phyloP scores from a whole-genome alignment of 30 jellyfish, hydroid and myxozoan genomes.

The Chrysaora quinquecirrha region DNA sequence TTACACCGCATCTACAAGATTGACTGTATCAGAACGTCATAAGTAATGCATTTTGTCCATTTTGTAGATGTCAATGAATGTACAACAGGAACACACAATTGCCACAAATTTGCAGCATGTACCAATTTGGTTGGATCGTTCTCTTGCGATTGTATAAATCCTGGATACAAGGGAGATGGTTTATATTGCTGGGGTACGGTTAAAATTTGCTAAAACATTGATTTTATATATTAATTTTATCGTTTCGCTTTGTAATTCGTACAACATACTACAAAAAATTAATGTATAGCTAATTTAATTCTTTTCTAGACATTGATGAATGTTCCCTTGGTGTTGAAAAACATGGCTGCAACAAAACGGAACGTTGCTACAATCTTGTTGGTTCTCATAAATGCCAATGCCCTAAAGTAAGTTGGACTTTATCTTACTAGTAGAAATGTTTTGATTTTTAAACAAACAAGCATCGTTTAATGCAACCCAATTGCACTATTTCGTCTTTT shows the following conservation, averaged over 20 bases:
- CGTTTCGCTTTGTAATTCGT: no score
- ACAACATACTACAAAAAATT: no score
- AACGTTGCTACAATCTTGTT: slow-evolving; percentile 67
- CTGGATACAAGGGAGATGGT: slow-evolving; percentile 63
- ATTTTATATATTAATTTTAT: no score
- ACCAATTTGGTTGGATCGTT: slow-evolving; percentile 41
- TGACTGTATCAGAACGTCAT: no score
- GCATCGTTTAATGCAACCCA: no score
- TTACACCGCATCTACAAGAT: no score
- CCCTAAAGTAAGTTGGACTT: slow-evolving; percentile 34
- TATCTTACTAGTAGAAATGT: no score
- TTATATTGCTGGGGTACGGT: slow-evolving; percentile 50
- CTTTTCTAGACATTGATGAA: slow-evolving; percentile 52
- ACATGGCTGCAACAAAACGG: slow-evolving; percentile 33
- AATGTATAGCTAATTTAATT: no score
- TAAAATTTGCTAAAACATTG: no score
- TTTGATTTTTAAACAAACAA: no score
- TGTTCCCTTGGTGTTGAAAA: slow-evolving; percentile 59
- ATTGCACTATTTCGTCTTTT: no score
- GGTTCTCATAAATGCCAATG: slow-evolving; percentile 75
- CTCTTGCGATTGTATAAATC: slow-evolving; percentile 48
- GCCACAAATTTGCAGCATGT: slow-evolving; percentile 64
- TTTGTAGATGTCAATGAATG: slow-evolving; percentile 44
- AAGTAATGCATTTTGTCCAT: no score
- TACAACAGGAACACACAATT: slow-evolving; percentile 22